Evolutionary conservation across 23 tunicate genomes (phyloP).

Genomic region (Diplosoma virens): DNA sequence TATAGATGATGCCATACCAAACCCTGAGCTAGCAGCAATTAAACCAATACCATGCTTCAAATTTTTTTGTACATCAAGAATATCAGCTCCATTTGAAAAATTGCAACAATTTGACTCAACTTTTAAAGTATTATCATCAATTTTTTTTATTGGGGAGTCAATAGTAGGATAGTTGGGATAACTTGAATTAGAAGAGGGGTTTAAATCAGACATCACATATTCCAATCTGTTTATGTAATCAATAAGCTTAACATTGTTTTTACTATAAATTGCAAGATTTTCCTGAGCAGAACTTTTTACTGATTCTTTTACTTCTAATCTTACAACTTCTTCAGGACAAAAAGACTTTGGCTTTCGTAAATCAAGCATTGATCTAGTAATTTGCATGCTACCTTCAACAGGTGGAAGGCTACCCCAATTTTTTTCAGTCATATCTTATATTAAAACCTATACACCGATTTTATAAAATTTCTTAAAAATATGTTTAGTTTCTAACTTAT

Average conservation of each 20-base stretch:
- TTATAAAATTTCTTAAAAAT: too few relatives aligned
- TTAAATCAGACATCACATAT: neutral
- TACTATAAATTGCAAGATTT: neutral
- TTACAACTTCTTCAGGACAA: neutral
- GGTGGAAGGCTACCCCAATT: constrained; percentile 11
- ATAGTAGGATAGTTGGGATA: too few relatives aligned
- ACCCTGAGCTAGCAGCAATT: neutral
- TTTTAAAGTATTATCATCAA: too few relatives aligned
- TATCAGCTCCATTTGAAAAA: neutral
- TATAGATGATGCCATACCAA: neutral
- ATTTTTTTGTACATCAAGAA: neutral
- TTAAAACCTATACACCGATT: too few relatives aligned
- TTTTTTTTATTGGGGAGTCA: too few relatives aligned
- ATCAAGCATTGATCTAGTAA: constrained; percentile 25
- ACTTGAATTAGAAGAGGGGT: too few relatives aligned
- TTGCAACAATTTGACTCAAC: too few relatives aligned
- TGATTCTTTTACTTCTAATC: neutral
- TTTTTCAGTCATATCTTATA: neutral
- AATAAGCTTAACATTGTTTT: neutral
- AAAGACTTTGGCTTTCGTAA: constrained; percentile 5
- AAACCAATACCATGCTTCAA: neutral
- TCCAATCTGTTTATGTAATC: neutral
- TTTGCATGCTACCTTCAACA: neutral
- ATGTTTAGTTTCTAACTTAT: too few relatives aligned
- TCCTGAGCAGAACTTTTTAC: neutral